Evolutionary conservation across 2,113 vertebrate genomes (phyloP), one percentile per base, ranked within the genome.

Genomic region (Pangasianodon gigas): DNA sequence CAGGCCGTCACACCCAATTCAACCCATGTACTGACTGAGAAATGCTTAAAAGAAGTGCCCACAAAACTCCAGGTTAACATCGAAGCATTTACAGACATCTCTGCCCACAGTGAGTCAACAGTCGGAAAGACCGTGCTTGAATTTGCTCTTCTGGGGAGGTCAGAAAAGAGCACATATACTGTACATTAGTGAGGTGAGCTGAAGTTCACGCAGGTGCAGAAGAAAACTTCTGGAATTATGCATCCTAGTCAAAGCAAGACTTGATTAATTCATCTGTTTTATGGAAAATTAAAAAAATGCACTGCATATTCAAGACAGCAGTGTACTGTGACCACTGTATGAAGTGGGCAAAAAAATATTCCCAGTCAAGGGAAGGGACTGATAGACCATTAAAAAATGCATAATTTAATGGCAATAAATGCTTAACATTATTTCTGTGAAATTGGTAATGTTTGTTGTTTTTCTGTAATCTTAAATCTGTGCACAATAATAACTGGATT

Each of bases 41-140:
- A 79, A 48, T 48, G n/a, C n/a, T 58, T 56, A 10, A 79, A 77
- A 60, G 86, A 26, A 60, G 18, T 58, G 52, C 29, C 52, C 37
- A 58, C 74, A 46, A 41, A 77, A 60, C 4, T 26, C 37, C 24
- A 60, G 69, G 71, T 87, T 77, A 79, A 58, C 86, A 75, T 87
- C 52, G 60, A 79, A 87, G 54, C 32, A 58, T n/a, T 37, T 79
- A 41, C 41, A 69, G 84, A n/a, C 44, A 19, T 51, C 37, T 69
- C 60, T 67, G 41, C 10, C 54, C 2, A 26, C 18, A 58, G 52
- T 46, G 52, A 41, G 69, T 60, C 71, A 41, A 87, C 60, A 18
- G 69, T 37, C n/a, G 32, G 56, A 75, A 58, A 24, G 13, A 16
- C 18, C 51, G 14, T 74, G n/a, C 32, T 32, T 32, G 67, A 69